Percentiles rank a stretch among this genome's conserved stretches.
These are phyloP conservation scores for Gallinago jamesoni DNA, from an alignment of 2,113 vertebrate genomes.

Conservation along the genomic window DNA sequence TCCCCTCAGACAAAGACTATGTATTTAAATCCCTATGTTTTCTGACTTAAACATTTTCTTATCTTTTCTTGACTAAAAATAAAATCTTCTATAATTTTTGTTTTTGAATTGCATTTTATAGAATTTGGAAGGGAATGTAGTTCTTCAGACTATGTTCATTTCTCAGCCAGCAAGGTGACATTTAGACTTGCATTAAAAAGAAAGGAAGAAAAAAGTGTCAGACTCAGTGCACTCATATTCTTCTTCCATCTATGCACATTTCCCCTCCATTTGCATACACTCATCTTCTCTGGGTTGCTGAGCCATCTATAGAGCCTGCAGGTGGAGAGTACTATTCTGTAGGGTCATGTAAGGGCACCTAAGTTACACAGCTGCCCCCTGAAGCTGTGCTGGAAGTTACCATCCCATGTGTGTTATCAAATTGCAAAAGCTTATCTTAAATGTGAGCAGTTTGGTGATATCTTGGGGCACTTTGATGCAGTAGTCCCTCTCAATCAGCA, in stretches of 20 bases:
- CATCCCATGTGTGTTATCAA: background rate
- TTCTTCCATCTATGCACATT: background rate
- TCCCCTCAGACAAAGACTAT: background rate
- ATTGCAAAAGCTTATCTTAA: background rate
- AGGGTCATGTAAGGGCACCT: background rate
- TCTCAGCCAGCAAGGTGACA: background rate
- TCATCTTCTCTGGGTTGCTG: background rate
- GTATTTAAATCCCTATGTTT: background rate
- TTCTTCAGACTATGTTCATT: background rate
- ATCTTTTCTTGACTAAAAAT: background rate
- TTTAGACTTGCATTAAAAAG: conserved; percentile 13
- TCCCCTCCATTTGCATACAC: background rate
- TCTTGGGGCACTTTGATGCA: background rate
- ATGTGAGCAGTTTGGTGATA: background rate
- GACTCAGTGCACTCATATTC: background rate
- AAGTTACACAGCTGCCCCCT: background rate
- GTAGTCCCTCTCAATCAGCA: background rate
- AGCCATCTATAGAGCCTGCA: background rate
- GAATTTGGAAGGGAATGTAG: background rate
- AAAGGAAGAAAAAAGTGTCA: background rate
- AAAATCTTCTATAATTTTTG: background rate
- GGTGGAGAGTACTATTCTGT: background rate
- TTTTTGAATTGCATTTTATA: background rate
- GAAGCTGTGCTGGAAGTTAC: background rate
- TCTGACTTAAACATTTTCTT: background rate